A percentile compares a stretch with the other conserved stretches of the same genome.
Evolutionary conservation across 2,113 vertebrate species (phyloP).

Genomic region (Myrmecobius fasciatus): DNA sequence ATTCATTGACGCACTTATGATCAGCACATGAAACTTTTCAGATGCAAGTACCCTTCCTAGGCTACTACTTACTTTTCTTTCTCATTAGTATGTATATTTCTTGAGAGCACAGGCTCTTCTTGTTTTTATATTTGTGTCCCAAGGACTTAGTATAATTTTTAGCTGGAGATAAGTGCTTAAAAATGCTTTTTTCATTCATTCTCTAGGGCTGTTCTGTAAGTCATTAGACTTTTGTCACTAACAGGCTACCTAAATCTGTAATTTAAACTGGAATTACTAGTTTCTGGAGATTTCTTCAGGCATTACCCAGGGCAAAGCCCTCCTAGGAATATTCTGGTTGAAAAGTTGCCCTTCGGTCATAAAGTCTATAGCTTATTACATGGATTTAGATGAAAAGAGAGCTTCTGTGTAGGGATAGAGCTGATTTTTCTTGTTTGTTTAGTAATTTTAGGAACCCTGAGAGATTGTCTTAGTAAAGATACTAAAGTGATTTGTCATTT

Average conservation of each 20-base stretch:
- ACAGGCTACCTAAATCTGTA: not conserved
- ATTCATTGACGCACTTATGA: not conserved
- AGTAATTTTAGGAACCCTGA: not conserved
- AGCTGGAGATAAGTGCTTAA: not conserved
- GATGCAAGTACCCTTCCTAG: not conserved
- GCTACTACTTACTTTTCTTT: not conserved
- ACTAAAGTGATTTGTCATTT: not conserved
- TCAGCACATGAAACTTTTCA: not conserved
- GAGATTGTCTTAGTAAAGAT: too few species aligned
- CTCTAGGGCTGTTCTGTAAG: not conserved
- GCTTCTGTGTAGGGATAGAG: not conserved
- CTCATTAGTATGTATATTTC: too few species aligned
- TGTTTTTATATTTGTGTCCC: too few species aligned
- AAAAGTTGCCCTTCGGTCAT: not conserved
- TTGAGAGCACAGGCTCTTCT: too few species aligned
- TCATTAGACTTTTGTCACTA: not conserved
- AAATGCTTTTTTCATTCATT: not conserved
- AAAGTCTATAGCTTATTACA: too few species aligned
- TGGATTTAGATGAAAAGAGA: not conserved
- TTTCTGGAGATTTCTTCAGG: not conserved
- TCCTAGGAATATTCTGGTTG: not conserved
- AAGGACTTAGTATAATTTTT: not conserved
- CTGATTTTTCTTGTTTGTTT: not conserved
- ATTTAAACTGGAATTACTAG: not conserved
- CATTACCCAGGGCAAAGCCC: not conserved